A percentile compares a stretch with the other conserved stretches of the same genome.
Conservation (phyloP, 2,888 invertebrate species). For the Drosophila buzzatii region DNA sequence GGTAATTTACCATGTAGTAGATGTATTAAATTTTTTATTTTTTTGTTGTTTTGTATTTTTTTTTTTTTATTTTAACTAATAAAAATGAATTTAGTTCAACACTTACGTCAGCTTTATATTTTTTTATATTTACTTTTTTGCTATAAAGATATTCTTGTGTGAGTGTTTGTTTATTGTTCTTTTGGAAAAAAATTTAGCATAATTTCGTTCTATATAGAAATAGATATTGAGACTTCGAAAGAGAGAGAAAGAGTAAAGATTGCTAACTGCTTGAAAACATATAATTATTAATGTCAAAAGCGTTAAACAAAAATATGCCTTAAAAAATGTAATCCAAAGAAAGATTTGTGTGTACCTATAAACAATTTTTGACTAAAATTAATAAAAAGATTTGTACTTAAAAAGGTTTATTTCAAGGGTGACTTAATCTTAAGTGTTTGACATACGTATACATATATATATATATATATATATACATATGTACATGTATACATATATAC, state of each 20-base stretch:
- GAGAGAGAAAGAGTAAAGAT: conserved; percentile 55
- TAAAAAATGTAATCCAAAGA: conserved; percentile 21
- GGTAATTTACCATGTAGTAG: conserved; percentile 45
- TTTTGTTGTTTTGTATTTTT: conserved; percentile 17
- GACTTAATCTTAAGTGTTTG: conserved; percentile 48
- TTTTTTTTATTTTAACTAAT: conserved; percentile 62
- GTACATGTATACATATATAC: conserved; percentile 26
- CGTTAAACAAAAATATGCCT: conserved; percentile 57
- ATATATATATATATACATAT: conserved; percentile 19
- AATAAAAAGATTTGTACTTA: conserved; percentile 30
- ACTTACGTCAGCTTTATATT: conserved; percentile 76
- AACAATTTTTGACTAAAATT: conserved; percentile 34
- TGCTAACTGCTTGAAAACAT: conserved; percentile 67
- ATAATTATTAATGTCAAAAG: conserved; percentile 63
- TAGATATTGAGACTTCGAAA: conserved; percentile 58
- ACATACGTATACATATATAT: conserved; percentile 28
- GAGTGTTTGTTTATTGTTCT: conserved; percentile 35
- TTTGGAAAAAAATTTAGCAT: conserved; percentile 72
- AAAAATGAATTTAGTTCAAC: conserved; percentile 75
- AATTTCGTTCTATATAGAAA: conserved; percentile 82
- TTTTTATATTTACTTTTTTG: conserved; percentile 49
- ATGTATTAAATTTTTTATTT: conserved; percentile 24
- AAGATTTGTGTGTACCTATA: conserved; percentile 43
- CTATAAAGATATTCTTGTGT: conserved; percentile 68
- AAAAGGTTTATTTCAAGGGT: conserved; percentile 36